Evolutionary conservation across 2,888 invertebrate genomes (phyloP), one percentile per base, ranked within the genome.

Genomic region (Agrochola lota): DNA sequence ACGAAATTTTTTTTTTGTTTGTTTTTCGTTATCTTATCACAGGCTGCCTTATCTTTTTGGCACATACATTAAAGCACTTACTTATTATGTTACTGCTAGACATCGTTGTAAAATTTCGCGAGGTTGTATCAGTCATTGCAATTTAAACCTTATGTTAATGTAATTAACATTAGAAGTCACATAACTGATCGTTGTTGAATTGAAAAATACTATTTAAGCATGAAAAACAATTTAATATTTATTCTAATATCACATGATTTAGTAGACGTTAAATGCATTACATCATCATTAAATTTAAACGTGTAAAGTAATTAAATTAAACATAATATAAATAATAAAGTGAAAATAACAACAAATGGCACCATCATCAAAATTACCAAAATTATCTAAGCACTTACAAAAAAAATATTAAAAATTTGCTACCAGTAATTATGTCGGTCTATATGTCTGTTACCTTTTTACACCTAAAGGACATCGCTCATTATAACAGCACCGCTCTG

Each of bases 211-310:
- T 40, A 55, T 43, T 57, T 20, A 3, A 57, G 20, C 35, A 66
- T 55, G 17, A 67, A 74, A 75, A 64, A 59, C 23, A 62, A 57
- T 23, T 40, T 68, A 20, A 59, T 64, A 49, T 57, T 87, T 88
- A 91, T 85, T 89, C 83, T 91, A 92, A 86, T 92, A 92, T 93
- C 92, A 92, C 91, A 91, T 85, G 73, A 68, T 78, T 49, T 69
- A 66, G 12, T 35, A 17, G 8, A 46, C 67, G 12, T 69, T 49
- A 78, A 70, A 43, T 63, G 12, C 23, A 55, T 62, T 26, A 57
- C 62, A 30, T 2, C 11, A 63, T 63, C 20, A 67, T 60, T 43
- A 12, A 60, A 59, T 59, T 23, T 23, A 26, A 76, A 46, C 15
- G n/a, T 35, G 9, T 57, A 15, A 30, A 20, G 3, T 23, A 23